phyloP scores from a whole-genome alignment of 2,797 vertebrate species.

The Lutjanus argentimaculatus region DNA sequence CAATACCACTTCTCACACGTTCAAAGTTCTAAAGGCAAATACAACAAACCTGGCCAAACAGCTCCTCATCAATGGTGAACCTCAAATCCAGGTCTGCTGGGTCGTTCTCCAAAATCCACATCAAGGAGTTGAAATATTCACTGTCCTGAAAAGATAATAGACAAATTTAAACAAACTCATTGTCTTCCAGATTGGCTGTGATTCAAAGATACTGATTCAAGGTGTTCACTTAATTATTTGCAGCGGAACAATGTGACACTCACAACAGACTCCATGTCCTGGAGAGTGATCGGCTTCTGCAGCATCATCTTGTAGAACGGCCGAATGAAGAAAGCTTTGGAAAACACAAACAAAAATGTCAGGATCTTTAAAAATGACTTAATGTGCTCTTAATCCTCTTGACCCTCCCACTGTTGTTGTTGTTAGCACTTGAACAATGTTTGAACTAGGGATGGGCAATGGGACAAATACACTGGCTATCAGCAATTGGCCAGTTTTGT shows the following conservation, averaged over 20 bases:
- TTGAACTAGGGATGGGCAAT: no score
- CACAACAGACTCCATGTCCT: conserved; percentile 99
- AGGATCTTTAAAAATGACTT: conserved; percentile 14
- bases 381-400: neutral
- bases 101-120: conserved; percentile 98
- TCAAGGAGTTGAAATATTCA: conserved; percentile 97
- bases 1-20: neutral
- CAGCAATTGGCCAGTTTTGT: no score
- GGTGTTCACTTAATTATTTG: neutral
- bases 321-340: conserved; percentile 96
- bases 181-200: neutral
- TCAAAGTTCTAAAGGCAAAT: neutral
- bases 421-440: neutral
- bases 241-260: conserved; percentile 62
- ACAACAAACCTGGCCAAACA: conserved; percentile 94
- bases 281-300: conserved; percentile 94
- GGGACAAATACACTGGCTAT: no score
- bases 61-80: conserved; percentile 96
- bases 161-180: neutral
- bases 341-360: conserved; percentile 28
- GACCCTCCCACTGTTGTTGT: neutral
- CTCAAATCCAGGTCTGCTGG: conserved; percentile 94
- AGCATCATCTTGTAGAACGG: conserved; percentile 99
- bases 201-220: neutral
- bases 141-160: conserved; percentile 87